Evolutionary conservation across 1,140 invertebrate genomes (phyloP).

Genomic region (Leptopilina clavipes): DNA sequence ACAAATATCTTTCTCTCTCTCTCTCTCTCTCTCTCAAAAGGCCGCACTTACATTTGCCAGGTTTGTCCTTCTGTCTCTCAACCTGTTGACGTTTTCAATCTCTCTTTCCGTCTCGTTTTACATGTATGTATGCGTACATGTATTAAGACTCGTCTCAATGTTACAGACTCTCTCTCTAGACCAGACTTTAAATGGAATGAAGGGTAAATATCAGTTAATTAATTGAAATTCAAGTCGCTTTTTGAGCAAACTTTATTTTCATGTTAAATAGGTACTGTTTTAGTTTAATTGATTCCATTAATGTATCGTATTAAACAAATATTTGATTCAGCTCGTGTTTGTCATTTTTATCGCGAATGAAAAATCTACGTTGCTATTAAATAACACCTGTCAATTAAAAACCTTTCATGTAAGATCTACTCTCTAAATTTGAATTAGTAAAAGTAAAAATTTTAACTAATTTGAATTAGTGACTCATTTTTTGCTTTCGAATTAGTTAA

Average conservation of each 20-base stretch:
- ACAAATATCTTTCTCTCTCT: conserved; percentile 63
- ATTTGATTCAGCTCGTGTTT: background rate
- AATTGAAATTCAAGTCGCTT: background rate
- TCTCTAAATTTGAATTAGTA: too few relatives aligned
- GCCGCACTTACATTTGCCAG: conserved; percentile 45
- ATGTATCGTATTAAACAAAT: conserved; percentile 1
- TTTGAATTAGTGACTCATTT: too few relatives aligned
- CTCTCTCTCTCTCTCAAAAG: conserved; percentile 51
- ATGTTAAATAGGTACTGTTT: conserved; percentile 6
- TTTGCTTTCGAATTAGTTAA: too few relatives aligned
- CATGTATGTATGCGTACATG: conserved; percentile 22
- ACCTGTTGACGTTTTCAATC: conserved; percentile 67
- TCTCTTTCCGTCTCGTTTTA: conserved; percentile 45
- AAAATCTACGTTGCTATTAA: too few relatives aligned
- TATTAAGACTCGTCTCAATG: background rate
- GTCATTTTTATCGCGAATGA: too few relatives aligned
- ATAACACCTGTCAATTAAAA: too few relatives aligned
- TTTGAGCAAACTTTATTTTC: background rate
- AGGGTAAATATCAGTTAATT: conserved; percentile 18
- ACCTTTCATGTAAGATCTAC: too few relatives aligned
- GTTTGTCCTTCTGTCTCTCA: conserved; percentile 57
- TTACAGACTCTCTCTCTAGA: background rate
- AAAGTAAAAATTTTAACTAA: too few relatives aligned
- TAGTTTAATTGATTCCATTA: conserved; percentile 1
- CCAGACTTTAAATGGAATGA: background rate